Conservation (phyloP, 2,797 vertebrate genomes). For the Rhodeus uyekii region DNA sequence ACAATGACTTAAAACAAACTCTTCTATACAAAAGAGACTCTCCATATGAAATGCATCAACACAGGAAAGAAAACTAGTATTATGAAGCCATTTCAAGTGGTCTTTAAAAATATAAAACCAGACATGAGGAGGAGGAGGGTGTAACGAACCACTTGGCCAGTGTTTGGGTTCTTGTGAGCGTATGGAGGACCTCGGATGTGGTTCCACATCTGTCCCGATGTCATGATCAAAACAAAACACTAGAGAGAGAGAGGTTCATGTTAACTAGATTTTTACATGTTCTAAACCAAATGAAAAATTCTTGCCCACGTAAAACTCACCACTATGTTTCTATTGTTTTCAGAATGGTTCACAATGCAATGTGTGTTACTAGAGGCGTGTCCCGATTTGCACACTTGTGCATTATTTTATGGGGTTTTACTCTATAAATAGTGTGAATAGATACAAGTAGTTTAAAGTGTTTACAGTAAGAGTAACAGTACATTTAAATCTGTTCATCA, state of each 20-base stretch:
- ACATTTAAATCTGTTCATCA: too few relatives aligned
- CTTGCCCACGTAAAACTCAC: too few relatives aligned
- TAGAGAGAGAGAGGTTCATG: slow-evolving; percentile 59
- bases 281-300: too few relatives aligned
- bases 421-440: too few relatives aligned
- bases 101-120: not conserved
- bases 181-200: slow-evolving; percentile 97
- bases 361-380: too few relatives aligned
- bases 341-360: too few relatives aligned
- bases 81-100: not conserved
- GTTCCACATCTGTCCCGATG: slow-evolving; percentile 99
- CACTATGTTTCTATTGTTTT: too few relatives aligned
- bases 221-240: slow-evolving; percentile 98
- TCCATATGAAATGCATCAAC: not conserved
- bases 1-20: not conserved
- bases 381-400: too few relatives aligned
- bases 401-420: too few relatives aligned
- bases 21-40: not conserved
- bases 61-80: not conserved
- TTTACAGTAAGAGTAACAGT: too few relatives aligned
- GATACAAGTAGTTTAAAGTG: too few relatives aligned
- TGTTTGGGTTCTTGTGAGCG: slow-evolving; percentile 96
- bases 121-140: not conserved
- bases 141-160: slow-evolving; percentile 88
- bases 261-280: not conserved